Evolutionary conservation across 2,888 invertebrate species (phyloP), one percentile per base, ranked within the genome.

Genomic region (Uropetala carovei): DNA sequence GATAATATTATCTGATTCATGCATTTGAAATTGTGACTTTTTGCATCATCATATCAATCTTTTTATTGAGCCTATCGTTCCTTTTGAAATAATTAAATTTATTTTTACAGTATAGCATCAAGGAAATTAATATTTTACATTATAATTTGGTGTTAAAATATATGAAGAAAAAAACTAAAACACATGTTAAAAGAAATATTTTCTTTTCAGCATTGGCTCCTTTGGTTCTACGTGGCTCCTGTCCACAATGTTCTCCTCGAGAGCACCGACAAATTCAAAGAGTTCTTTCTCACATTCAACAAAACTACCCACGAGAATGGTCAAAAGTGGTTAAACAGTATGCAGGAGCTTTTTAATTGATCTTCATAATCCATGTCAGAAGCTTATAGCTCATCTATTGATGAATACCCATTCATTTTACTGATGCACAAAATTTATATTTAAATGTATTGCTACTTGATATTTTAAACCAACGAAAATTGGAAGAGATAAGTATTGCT

Each of bases 261-360:
- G 97, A 97, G 94, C 96, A 96, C 92, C 96, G 96, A 93, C 97
- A 97, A 95, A 97, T 97, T 94, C 97, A 97, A 94, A 96, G 96
- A 94, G 97, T 97, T 59, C 95, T 97, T 16, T 96, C 97, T 27
- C 97, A 97, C 95, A 97, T 97, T 92, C 97, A 97, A 94, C 95
- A 97, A 93, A 96, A 97, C 95, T 97, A 96, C 94, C 98, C 98
- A 10, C 97, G 97, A 94, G 97, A 97, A 94, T 98, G 97, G 97
- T 96, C 96, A 92, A 97, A 97, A 95, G 96, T 97, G 93, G 96
- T 97, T 30, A 96, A 96, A 94, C 97, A 97, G 94, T 97, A 57
- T 30, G 86, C 89, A 5, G 89, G 89, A 64, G 64, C 89, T 18
- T 89, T 89, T 68, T 89, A 64, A 89, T n/a, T 18, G n/a, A 30